A percentile compares a stretch with the other conserved stretches of the same genome.
These are phyloP conservation scores for Drosophila mimica DNA, from an alignment of 2,888 invertebrate species.

Conservation along the genomic window DNA sequence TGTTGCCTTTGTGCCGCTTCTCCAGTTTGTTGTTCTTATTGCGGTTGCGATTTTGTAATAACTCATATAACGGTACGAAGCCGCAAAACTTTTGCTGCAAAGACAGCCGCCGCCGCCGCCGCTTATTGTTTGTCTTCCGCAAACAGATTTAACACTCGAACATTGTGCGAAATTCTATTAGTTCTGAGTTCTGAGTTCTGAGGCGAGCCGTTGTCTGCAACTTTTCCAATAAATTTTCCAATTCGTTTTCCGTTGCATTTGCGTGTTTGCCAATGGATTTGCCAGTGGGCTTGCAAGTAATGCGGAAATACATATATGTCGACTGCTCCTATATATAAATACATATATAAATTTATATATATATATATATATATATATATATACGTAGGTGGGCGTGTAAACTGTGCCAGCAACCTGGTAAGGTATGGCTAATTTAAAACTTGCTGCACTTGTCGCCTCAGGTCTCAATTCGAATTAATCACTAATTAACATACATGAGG, in stretches of 20 bases:
- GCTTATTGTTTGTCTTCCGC: conserved; percentile 54
- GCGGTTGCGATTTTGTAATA: conserved; percentile 42
- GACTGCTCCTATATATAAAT: neutral
- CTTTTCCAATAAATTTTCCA: conserved; percentile 41
- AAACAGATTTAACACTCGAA: conserved; percentile 56
- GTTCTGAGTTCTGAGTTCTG: conserved; percentile 1
- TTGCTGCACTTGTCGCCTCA: conserved; percentile 57
- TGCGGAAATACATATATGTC: conserved; percentile 50
- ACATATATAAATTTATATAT: conserved; percentile 9
- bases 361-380: neutral
- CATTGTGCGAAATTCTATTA: conserved; percentile 31
- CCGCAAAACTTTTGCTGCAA: conserved; percentile 47
- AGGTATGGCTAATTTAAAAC: conserved; percentile 34
- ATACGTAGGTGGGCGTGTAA: conserved; percentile 51
- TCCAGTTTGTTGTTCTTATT: conserved; percentile 42
- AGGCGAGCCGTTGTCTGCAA: conserved; percentile 19
- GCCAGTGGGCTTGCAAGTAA: conserved; percentile 30
- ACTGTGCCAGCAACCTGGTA: conserved; percentile 49
- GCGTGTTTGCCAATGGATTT: conserved; percentile 37
- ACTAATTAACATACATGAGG: conserved; percentile 68
- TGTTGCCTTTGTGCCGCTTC: conserved; percentile 14
- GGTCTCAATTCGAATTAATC: conserved; percentile 66
- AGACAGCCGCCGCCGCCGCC: conserved; percentile 11
- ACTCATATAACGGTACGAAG: conserved; percentile 37
- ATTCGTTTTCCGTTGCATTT: conserved; percentile 29